Base-by-base conservation (phyloP, 2,113 vertebrate genomes). In the Euleptes europaea region DNA sequence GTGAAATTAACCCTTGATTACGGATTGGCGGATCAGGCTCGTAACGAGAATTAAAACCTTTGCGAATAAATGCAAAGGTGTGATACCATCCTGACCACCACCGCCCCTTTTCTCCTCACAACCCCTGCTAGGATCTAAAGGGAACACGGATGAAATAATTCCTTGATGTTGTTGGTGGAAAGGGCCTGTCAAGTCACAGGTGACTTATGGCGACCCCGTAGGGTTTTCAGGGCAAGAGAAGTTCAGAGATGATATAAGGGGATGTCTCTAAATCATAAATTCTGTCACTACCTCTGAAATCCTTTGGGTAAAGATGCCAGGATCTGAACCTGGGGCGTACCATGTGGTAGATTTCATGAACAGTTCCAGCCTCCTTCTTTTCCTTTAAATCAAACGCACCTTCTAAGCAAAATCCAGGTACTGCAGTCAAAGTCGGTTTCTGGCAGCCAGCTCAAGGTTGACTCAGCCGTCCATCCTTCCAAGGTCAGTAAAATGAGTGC, bases 1-100 rank as follows among this genome's bases (percentile, higher is more conserved):
- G 98, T 98, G 98, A 99, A 99, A 99, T 99, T 98, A 99, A 99
- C 98, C 98, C 98, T 98, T 99, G 97, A 98, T 99, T 98, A 98
- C 95, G 95, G 97, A 98, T 95, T 95, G 95, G 94, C 82, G 84
- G 96, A 96, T 97, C 94, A 47, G 73, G 89, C 90, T 94, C 93
- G 80, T 86, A 92, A 95, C 95, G 92, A 91, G 92, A 95, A 89
- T 91, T 95, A 95, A 94, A 95, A 90, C 94, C 95, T 94, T 90
- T 92, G 93, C 93, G 95, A 93, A 92, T 93, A 91, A 92, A 88
- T 85, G 33, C 60, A 90, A 95, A 85, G 95, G 95, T 95, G 90
- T 78, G 3, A n/a, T 85, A 88, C 91, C 44, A 35, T 88, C 91
- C 93, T 87, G 35, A 1, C 79, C 85, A 26, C 49, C 84, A 19